These are phyloP conservation scores for Coendou prehensilis DNA, from an alignment of 2,797 vertebrate genomes.

Conservation along the genomic window DNA sequence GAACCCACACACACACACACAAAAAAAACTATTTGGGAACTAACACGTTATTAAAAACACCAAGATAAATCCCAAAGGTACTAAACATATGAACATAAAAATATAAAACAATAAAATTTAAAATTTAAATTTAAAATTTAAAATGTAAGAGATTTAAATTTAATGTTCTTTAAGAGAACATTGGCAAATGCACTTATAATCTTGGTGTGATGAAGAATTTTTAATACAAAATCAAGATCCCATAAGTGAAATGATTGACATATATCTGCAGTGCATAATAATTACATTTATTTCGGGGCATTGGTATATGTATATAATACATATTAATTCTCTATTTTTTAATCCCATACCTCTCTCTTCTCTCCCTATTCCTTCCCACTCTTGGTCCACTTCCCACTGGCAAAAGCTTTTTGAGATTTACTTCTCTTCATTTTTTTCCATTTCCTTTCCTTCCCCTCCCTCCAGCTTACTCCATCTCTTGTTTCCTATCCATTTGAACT, in stretches of 20 bases:
- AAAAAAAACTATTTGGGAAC: too few relatives aligned
- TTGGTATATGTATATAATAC: neutral
- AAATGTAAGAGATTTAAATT: too few relatives aligned
- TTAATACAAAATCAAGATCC: neutral
- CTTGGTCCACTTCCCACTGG: neutral
- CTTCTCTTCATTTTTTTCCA: neutral
- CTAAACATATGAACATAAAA: neutral
- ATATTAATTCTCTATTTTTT: neutral
- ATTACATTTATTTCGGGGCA: neutral
- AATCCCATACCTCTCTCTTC: neutral
- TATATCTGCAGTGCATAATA: neutral
- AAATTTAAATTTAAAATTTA: too few relatives aligned
- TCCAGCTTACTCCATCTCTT: neutral
- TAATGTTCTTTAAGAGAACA: neutral
- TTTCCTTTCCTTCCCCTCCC: neutral
- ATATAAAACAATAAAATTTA: neutral
- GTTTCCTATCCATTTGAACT: neutral
- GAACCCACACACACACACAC: too few relatives aligned
- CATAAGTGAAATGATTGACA: neutral
- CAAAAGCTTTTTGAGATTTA: neutral
- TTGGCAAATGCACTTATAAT: constrained; percentile 23
- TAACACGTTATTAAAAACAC: too few relatives aligned
- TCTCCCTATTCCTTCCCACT: neutral
- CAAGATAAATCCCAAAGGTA: too few relatives aligned
- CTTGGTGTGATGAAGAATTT: neutral